Evolutionary conservation across 2,797 vertebrate species (phyloP).

Genomic region (Dendrocincla fuliginosa): DNA sequence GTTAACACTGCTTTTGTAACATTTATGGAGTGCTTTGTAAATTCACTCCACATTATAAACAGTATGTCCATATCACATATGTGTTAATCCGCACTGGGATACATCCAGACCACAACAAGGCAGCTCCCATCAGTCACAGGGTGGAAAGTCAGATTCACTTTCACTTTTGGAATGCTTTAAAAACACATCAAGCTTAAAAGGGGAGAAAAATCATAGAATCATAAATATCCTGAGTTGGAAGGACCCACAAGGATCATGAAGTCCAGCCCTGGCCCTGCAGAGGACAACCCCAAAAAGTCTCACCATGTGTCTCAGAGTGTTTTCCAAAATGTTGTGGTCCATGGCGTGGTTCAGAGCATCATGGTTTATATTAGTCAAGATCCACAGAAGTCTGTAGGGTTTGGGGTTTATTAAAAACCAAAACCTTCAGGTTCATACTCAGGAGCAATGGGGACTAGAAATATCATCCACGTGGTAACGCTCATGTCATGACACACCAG

Average conservation of each 20-base stretch:
- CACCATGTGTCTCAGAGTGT: no score
- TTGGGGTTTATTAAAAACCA: background rate
- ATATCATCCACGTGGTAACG: accelerated
- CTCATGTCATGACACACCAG: background rate
- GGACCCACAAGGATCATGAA: accelerated
- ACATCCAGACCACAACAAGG: background rate
- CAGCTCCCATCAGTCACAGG: background rate
- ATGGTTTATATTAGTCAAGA: background rate
- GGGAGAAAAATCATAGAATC: background rate
- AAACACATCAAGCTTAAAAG: background rate
- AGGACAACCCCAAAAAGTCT: background rate
- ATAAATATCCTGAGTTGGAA: background rate
- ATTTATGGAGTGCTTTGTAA: background rate
- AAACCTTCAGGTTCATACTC: background rate
- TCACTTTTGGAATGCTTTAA: background rate
- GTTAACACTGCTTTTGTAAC: background rate
- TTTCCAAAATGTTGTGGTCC: background rate
- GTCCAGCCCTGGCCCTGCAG: no score
- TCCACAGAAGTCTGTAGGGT: background rate
- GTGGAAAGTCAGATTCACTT: background rate
- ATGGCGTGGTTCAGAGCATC: background rate
- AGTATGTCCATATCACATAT: background rate
- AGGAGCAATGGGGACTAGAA: background rate
- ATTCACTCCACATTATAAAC: background rate
- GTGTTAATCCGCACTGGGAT: no score